Evolutionary conservation across 2,888 invertebrate genomes (phyloP), one percentile per base, ranked within the genome.

Genomic region (Zonitis immaculata): DNA sequence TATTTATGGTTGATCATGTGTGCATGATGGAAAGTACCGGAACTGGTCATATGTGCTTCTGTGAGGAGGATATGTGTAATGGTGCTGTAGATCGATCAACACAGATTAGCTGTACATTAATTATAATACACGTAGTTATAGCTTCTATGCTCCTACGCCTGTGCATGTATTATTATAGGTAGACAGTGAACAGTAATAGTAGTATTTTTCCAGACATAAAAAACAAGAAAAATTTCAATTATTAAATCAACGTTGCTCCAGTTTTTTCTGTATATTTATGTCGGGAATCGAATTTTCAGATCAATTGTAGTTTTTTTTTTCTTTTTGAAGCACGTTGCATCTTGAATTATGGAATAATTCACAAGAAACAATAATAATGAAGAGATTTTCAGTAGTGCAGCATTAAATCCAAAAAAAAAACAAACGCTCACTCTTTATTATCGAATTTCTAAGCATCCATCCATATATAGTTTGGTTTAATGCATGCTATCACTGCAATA

Each of bases 11-110:
- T 78, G 95, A 95, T 80, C 95, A 95, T 83, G 95, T 95, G 81
- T 95, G 95, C 87, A 95, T 95, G 94, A 90, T 91, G 88, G 95
- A 95, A 88, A 92, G 94, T 86, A 91, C 91, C 83, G 93, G 94
- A 81, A 92, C 88, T 76, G 95, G 95, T 80, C 93, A 93, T 86
- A 95, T 95, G 94, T 95, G 94, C 83, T 95, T 95, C 86, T 95
- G 95, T 83, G 94, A 95, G 83, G 93, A 93, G 82, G 93, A 95
- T 82, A 90, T 90, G 88, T 95, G 95, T 83, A 95, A 95, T 79
- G 77, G 77, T 68, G 80, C 77, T 60, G 59, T 70, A 58, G 49
- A 43, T 6, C 42, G 18, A 39, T 20, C 18, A n/a, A 39, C 25
- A 25, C 66, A 72, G 57, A 66, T 64, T 59, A 70, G 68, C 70